Conservation (phyloP, 2,888 invertebrate genomes). For the Rhyacophila evoluta region DNA sequence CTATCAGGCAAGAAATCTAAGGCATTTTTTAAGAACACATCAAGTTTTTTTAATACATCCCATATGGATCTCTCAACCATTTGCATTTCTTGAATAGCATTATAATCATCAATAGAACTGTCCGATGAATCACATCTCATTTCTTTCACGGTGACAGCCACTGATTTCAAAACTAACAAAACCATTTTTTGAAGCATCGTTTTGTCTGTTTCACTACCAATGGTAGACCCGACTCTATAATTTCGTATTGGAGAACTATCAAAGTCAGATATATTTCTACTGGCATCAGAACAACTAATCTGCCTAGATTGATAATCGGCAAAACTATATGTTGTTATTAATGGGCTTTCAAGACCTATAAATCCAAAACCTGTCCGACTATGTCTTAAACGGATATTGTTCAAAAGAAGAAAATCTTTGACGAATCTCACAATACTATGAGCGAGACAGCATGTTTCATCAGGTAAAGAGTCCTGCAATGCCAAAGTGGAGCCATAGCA, state of each 20-base stretch:
- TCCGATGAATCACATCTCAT: slow-evolving; percentile 89
- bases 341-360: slow-evolving; percentile 64
- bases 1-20: slow-evolving; percentile 90
- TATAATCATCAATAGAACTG: slow-evolving; percentile 86
- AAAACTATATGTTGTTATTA: slow-evolving; percentile 63
- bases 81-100: slow-evolving; percentile 90
- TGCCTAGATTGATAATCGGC: slow-evolving; percentile 48
- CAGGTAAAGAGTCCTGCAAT: slow-evolving; percentile 87
- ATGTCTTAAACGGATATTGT: slow-evolving; percentile 66
- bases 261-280: slow-evolving; percentile 57
- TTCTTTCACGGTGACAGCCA: slow-evolving; percentile 91
- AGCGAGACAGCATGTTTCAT: slow-evolving; percentile 89
- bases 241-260: slow-evolving; percentile 64
- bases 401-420: slow-evolving; percentile 83
- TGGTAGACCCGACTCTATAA: slow-evolving; percentile 59
- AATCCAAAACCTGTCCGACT: slow-evolving; percentile 67
- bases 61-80: slow-evolving; percentile 87
- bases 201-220: slow-evolving; percentile 73
- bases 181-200: slow-evolving; percentile 89
- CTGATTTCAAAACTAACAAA: slow-evolving; percentile 87
- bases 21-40: slow-evolving; percentile 83
- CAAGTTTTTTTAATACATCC: slow-evolving; percentile 85
- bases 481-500: slow-evolving; percentile 93
- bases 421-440: slow-evolving; percentile 88
- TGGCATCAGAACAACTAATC: not conserved